phyloP scores from a whole-genome alignment of 2,113 vertebrate genomes.

The Labrus mixtus region DNA sequence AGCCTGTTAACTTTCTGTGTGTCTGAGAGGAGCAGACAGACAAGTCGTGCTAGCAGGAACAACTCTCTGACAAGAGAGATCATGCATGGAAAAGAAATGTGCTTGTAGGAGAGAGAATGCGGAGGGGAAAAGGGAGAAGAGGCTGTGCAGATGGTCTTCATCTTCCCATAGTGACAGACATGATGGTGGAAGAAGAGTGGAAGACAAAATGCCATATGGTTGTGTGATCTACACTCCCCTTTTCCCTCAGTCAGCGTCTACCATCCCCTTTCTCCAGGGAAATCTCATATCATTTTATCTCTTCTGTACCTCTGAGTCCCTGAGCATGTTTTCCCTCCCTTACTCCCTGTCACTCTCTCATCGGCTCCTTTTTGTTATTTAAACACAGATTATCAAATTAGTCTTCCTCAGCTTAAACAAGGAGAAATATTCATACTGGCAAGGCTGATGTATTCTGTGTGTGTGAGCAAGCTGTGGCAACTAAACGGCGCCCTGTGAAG shows the following conservation, averaged over 20 bases:
- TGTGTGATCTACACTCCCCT: slow-evolving; percentile 61
- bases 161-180: slow-evolving; percentile 58
- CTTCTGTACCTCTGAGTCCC: slow-evolving; percentile 28
- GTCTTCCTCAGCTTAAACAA: slow-evolving; percentile 44
- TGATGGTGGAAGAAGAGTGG: slow-evolving; percentile 47
- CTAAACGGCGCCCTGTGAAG: slow-evolving; percentile 53
- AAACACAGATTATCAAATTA: slow-evolving; percentile 58
- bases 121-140: slow-evolving; percentile 25
- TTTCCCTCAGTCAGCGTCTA: slow-evolving; percentile 52
- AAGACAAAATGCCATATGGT: slow-evolving; percentile 68
- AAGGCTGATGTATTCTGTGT: slow-evolving; percentile 12
- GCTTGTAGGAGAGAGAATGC: slow-evolving; percentile 30
- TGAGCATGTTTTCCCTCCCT: slow-evolving; percentile 8
- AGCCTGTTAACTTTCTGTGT: slow-evolving; percentile 41
- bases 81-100: slow-evolving; percentile 4
- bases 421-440: slow-evolving; percentile 41
- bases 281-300: slow-evolving; percentile 61
- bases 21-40: slow-evolving; percentile 34
- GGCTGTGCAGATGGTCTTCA: slow-evolving; percentile 60
- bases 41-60: slow-evolving; percentile 31
- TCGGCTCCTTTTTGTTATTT: slow-evolving; percentile 53
- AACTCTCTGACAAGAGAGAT: slow-evolving; percentile 30
- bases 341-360: slow-evolving; percentile 39
- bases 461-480: slow-evolving; percentile 16
- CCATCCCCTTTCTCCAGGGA: slow-evolving; percentile 56